phyloP scores from a whole-genome alignment of 2,113 vertebrate species.

The Pelecanus crispus region DNA sequence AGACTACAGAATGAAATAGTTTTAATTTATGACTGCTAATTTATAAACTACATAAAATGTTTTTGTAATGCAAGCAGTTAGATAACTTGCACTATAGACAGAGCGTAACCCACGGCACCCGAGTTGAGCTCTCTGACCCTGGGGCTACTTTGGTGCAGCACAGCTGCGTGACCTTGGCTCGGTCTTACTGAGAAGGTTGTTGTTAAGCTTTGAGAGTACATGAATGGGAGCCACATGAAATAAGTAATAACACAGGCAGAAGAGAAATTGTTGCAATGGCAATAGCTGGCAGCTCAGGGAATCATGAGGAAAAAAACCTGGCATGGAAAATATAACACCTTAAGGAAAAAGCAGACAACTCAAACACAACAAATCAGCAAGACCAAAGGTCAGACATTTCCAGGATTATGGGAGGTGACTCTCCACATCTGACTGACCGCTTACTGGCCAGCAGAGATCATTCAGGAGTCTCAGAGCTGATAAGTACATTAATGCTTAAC shows the following conservation, averaged over 20 bases:
- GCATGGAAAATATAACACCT: background rate
- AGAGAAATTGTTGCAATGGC: background rate
- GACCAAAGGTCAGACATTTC: background rate
- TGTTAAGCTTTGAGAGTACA: background rate
- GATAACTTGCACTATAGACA: background rate
- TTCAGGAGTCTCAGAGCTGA: background rate
- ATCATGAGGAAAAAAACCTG: background rate
- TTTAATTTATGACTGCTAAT: background rate
- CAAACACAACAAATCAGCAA: fast-evolving
- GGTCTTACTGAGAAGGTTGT: background rate
- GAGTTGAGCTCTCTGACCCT: background rate
- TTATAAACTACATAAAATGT: background rate
- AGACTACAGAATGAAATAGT: background rate
- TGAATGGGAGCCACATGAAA: background rate
- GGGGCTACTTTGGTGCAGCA: background rate
- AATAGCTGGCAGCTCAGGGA: background rate
- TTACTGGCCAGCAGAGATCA: background rate
- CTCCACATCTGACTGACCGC: background rate
- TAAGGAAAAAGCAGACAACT: background rate
- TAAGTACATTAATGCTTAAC: background rate
- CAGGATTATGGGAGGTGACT: background rate
- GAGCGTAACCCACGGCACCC: background rate
- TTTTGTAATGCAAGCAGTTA: background rate
- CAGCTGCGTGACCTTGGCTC: background rate
- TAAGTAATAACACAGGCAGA: background rate